Evolutionary conservation across 2,797 vertebrate genomes (phyloP).

Genomic region (Cuculus canorus): DNA sequence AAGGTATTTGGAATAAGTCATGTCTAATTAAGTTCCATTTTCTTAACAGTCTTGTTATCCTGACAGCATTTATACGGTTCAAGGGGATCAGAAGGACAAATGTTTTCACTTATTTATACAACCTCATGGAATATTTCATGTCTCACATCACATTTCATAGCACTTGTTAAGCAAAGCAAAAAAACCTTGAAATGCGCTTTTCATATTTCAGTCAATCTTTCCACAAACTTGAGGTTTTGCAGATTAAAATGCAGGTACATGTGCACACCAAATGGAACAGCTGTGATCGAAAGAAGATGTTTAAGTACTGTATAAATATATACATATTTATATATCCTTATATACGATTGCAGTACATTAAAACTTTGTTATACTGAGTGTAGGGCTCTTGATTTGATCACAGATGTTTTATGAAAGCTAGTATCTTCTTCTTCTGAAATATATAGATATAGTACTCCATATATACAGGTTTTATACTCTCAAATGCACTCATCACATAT

Average conservation of each 20-base stretch:
- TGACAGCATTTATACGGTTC: slow-evolving; percentile 35
- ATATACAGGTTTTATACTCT: not conserved
- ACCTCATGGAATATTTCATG: slow-evolving; percentile 21
- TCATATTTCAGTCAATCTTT: slow-evolving; percentile 20
- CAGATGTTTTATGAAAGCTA: not conserved
- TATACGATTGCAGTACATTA: not conserved
- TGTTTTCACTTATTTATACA: slow-evolving; percentile 54
- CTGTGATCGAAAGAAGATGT: not conserved
- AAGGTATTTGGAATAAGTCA: slow-evolving; percentile 35
- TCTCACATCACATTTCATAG: not conserved
- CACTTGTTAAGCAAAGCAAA: slow-evolving; percentile 11
- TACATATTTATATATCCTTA: not conserved
- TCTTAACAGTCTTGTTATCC: slow-evolving; percentile 42
- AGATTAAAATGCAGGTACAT: slow-evolving; percentile 40
- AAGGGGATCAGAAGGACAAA: slow-evolving; percentile 28
- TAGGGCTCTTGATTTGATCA: not conserved
- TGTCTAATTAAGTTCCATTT: slow-evolving; percentile 49
- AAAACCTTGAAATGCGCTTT: slow-evolving; percentile 31
- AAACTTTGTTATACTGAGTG: not conserved
- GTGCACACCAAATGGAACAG: slow-evolving; percentile 19
- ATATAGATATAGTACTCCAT: not conserved
- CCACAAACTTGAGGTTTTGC: not conserved
- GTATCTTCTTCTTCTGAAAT: not conserved
- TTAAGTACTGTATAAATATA: not conserved
- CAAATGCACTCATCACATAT: not conserved